Evolutionary conservation across 1,140 invertebrate genomes (phyloP).

Genomic region (Berghia stephanieae): DNA sequence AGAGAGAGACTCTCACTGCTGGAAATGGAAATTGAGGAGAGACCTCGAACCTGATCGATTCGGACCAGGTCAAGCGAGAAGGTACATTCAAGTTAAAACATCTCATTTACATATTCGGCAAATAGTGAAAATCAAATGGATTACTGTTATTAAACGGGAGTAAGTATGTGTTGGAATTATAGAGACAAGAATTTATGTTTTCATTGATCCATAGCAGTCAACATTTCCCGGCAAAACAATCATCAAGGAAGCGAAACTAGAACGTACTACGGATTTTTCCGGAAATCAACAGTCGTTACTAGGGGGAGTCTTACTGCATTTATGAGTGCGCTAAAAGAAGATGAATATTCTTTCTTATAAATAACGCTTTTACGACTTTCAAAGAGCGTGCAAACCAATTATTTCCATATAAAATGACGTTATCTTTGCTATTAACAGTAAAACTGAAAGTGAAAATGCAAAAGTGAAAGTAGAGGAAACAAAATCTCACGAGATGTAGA

Average conservation of each 20-base stretch:
- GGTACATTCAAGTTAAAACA: background rate
- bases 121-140: background rate
- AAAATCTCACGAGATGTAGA: too few relatives aligned
- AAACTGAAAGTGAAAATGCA: too few relatives aligned
- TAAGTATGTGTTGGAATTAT: background rate
- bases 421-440: background rate
- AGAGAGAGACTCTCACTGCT: background rate
- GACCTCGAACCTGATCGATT: background rate
- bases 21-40: background rate
- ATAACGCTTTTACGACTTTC: background rate
- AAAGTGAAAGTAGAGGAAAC: too few relatives aligned
- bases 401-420: too few relatives aligned
- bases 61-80: background rate
- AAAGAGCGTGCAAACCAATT: background rate
- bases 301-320: too few relatives aligned
- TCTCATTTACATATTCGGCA: background rate
- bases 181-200: too few relatives aligned
- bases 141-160: background rate
- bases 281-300: too few relatives aligned
- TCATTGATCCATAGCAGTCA: too few relatives aligned
- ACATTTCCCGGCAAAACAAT: too few relatives aligned
- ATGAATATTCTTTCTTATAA: background rate
- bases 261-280: too few relatives aligned
- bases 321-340: too few relatives aligned
- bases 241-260: too few relatives aligned